phyloP scores from a whole-genome alignment of 2,888 invertebrate species.

The Nomada goodeniana region DNA sequence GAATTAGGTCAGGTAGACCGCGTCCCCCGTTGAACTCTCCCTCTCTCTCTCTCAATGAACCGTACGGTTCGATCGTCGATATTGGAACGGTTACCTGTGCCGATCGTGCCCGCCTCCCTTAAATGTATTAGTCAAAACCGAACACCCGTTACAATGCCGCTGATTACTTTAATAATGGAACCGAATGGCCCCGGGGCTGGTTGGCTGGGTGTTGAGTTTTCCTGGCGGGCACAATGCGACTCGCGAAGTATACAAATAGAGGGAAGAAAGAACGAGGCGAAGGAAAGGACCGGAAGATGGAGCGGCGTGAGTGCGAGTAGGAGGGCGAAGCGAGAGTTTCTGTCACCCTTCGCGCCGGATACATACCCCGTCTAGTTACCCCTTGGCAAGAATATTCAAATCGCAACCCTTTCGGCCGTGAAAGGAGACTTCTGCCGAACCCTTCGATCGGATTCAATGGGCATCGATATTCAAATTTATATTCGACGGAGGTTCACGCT shows the following conservation, averaged over 20 bases:
- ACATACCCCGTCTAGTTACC: constrained; percentile 80
- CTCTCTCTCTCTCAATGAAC: background rate
- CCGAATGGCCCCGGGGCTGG: constrained; percentile 81
- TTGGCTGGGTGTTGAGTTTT: constrained; percentile 82
- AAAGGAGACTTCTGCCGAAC: constrained; percentile 79
- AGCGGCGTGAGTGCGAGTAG: constrained; percentile 28
- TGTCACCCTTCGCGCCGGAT: constrained; percentile 74
- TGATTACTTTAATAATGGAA: constrained; percentile 84
- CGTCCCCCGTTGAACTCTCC: background rate
- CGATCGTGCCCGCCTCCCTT: constrained; percentile 63
- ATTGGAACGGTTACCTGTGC: constrained; percentile 69
- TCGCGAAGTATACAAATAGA: constrained; percentile 83
- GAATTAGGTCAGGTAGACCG: constrained; percentile 36
- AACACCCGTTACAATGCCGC: constrained; percentile 81
- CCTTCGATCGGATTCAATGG: constrained; percentile 84
- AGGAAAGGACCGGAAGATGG: constrained; percentile 31
- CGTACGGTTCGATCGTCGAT: constrained; percentile 29
- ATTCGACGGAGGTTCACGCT: constrained; percentile 78
- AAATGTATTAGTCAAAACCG: constrained; percentile 76
- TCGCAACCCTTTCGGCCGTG: constrained; percentile 81
- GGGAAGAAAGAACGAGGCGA: constrained; percentile 76
- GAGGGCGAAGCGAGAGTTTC: constrained; percentile 8
- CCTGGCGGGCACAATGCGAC: constrained; percentile 77
- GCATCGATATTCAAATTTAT: constrained; percentile 85
- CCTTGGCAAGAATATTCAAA: constrained; percentile 83